Evolutionary conservation across 30 jellyfish, hydroid and myxozoan species (phyloP).

Genomic region (Cassiopea andromeda): DNA sequence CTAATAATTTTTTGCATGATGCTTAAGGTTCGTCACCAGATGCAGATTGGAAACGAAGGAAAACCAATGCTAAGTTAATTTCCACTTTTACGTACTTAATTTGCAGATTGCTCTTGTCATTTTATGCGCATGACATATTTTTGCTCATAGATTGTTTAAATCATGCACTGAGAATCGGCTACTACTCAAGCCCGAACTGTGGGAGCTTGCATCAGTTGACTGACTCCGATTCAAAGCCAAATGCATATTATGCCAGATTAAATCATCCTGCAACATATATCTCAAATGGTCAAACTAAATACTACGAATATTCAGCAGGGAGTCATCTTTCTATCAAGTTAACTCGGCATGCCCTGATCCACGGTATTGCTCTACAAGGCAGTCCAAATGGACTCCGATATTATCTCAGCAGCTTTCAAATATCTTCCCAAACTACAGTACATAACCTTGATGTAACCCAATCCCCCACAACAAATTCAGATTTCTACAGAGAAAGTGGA

Average conservation of each 20-base stretch:
- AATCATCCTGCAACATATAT: constrained; percentile 41
- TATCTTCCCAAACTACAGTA: constrained; percentile 6
- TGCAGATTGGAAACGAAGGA: too few relatives aligned
- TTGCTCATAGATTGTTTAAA: constrained; percentile 29
- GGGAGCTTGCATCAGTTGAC: constrained; percentile 27
- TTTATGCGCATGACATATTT: too few relatives aligned
- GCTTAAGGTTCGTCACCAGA: too few relatives aligned
- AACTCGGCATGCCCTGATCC: constrained; percentile 21
- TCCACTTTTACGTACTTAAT: too few relatives aligned
- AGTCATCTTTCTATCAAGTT: constrained; percentile 31
- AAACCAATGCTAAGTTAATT: too few relatives aligned
- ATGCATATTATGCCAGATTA: constrained; percentile 50
- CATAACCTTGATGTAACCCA: background rate
- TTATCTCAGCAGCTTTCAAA: constrained; percentile 30
- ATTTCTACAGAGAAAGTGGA: constrained; percentile 38
- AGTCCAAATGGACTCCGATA: constrained; percentile 41
- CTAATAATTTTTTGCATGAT: too few relatives aligned
- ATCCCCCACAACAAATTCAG: constrained; percentile 11
- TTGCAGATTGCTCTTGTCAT: too few relatives aligned
- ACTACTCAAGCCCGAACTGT: constrained; percentile 52
- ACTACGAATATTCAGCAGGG: constrained; percentile 51
- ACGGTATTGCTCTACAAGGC: constrained; percentile 50
- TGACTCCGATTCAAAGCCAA: constrained; percentile 49
- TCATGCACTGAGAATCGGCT: constrained; percentile 59
- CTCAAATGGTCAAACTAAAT: constrained; percentile 26